phyloP scores from a whole-genome alignment of 1,140 invertebrate genomes.

The Caenorhabditis briggsae region DNA sequence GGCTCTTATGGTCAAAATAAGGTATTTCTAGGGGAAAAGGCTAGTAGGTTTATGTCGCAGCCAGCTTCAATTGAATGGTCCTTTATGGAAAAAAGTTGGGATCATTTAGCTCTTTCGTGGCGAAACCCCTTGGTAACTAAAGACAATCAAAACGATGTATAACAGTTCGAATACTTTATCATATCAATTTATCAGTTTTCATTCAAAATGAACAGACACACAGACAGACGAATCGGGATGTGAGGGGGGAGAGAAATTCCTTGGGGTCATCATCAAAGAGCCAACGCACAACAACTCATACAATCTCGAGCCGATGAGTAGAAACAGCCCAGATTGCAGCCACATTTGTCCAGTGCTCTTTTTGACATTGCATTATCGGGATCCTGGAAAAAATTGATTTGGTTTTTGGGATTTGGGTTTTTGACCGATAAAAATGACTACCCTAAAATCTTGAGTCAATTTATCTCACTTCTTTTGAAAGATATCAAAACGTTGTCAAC shows the following conservation, averaged over 20 bases:
- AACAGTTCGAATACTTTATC: too few species aligned
- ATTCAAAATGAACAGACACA: background rate
- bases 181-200: too few species aligned
- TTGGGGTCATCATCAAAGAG: slow-evolving; percentile 60
- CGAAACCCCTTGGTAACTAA: too few species aligned
- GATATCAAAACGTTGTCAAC: background rate
- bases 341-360: slow-evolving; percentile 72
- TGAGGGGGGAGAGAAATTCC: background rate
- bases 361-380: slow-evolving; percentile 56
- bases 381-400: slow-evolving; percentile 49
- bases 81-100: too few species aligned
- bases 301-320: slow-evolving; percentile 71
- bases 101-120: too few species aligned
- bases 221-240: background rate
- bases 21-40: background rate
- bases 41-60: too few species aligned
- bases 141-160: too few species aligned
- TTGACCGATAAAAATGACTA: background rate
- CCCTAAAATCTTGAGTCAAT: background rate
- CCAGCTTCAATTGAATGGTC: too few species aligned
- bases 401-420: too few species aligned
- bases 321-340: slow-evolving; percentile 76
- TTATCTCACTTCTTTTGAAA: background rate
- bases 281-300: slow-evolving; percentile 73
- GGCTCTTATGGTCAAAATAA: too few species aligned